A percentile compares a stretch with the other conserved stretches of the same genome.
These are phyloP conservation scores for Brachyopa scutellaris DNA, from an alignment of 2,888 invertebrate genomes.

Conservation along the genomic window DNA sequence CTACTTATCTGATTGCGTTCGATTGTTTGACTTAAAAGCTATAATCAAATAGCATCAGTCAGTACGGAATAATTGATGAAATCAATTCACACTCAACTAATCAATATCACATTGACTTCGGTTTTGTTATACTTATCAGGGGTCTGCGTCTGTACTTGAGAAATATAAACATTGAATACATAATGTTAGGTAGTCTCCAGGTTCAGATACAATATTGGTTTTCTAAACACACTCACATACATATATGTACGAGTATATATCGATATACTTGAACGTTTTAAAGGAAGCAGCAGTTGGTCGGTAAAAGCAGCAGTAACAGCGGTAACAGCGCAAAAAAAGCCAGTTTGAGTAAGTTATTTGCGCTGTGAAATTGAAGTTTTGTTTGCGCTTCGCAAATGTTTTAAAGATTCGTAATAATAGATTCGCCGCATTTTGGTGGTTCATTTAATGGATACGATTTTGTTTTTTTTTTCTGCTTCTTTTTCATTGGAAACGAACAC, in stretches of 20 bases:
- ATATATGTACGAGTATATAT: too few relatives aligned
- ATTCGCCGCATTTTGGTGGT: slow-evolving; percentile 12
- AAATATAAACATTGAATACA: slow-evolving; percentile 41
- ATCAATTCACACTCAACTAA: slow-evolving; percentile 69
- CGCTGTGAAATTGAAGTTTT: slow-evolving; percentile 26
- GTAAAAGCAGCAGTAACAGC: not conserved
- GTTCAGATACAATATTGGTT: slow-evolving; percentile 17
- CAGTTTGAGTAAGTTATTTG: slow-evolving; percentile 37
- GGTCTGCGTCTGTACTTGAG: slow-evolving; percentile 43
- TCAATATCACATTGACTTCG: slow-evolving; percentile 64
- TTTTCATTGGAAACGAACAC: not conserved
- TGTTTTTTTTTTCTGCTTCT: not conserved
- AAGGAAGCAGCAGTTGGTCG: slow-evolving; percentile 21
- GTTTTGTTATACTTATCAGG: slow-evolving; percentile 54
- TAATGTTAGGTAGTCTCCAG: not conserved
- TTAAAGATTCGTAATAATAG: slow-evolving; percentile 52
- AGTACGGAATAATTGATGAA: slow-evolving; percentile 54
- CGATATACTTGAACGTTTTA: slow-evolving; percentile 22
- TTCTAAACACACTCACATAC: too few relatives aligned
- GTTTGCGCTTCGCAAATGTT: slow-evolving; percentile 56
- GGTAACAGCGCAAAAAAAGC: slow-evolving; percentile 14
- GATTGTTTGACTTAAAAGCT: slow-evolving; percentile 49
- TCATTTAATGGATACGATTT: slow-evolving; percentile 35
- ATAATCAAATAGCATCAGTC: slow-evolving; percentile 35
- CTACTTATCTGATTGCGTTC: slow-evolving; percentile 29